Base-by-base conservation (phyloP, 1,140 invertebrate species). In the Danaus melanippus region DNA sequence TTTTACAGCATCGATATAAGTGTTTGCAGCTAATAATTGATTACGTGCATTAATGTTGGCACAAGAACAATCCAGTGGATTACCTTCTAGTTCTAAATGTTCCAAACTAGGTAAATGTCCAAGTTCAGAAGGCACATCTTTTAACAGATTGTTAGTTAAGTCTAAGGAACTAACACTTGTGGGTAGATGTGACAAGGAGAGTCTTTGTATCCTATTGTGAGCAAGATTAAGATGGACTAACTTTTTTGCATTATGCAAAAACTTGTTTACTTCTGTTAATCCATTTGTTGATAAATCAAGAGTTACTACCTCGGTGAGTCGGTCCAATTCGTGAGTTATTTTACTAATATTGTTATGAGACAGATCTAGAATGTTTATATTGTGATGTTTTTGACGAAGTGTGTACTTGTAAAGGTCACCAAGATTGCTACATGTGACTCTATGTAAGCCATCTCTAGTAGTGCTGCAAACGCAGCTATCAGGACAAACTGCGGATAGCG, bases 1-100 rank as follows among this genome's bases (percentile, higher is more conserved):
- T 58, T 79, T 85, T 12, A 90, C 87, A 62, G 86, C 75, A 65
- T 89, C 87, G 62, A 91, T 88, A 40, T 84, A 84, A 9, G 91
- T 85, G 46, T 87, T 82, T 48, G 76, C 70, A 55, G 80, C 71
- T 46, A 88, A 66, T 60, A 92, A 68, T 59, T 80, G 86, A 64
- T 90, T 87, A 47, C 90, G 86, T 61, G 86, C 82, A 55, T 87
- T 76, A 48, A 91, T 74, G 56, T 90, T 91, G 56, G 88, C 76
- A 71, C 90, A 91, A 17, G 89, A 88, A 75, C 91, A 92, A 61
- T 90, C 84, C 21, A 92, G 76, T 21, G 84, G 85, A 68, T 92
- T 92, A 46, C 89, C 89, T 58, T 86, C 75, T 51, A 92, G 67
- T 64, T 90, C 84, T 60, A 92, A 70, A 64, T 88, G 87, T 68